Evolutionary conservation across 2,797 vertebrate genomes (phyloP), one percentile per base, ranked within the genome.

Genomic region (Dallia pectoralis): DNA sequence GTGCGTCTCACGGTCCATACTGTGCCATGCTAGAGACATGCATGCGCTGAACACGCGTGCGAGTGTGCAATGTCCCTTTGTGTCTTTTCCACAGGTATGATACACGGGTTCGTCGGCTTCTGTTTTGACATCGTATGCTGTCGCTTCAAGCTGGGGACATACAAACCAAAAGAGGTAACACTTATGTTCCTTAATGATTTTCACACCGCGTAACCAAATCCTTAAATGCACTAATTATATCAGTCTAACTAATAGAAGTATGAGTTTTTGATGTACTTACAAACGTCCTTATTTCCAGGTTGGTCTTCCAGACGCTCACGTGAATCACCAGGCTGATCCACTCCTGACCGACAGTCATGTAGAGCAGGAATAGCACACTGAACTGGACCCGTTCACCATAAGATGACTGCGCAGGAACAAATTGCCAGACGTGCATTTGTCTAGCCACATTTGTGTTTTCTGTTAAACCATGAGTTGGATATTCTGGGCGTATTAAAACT

Each of bases 61-160:
- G 3, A 9, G 4, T 18, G 0, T 2, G 15, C 4, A 14, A 44
- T 44, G 40, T 44, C 40, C 40, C 1, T 44, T 44, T 67, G 62
- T 48, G 4, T 48, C 30, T 71, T 56, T 75, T 6, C 33, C 81
- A 47, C 78, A 97, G 96, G 96, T 44, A 96, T 98, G 94, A 88
- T 98, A 82, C 96, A 98, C 15, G 91, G 95, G 71, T 84, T 98
- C 56, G 94, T 95, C 53, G 95, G 95, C 82, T 96, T 95, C 88
- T 92, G 93, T 78, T 94, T 95, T 53, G 94, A 97, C 80, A 53
- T 97, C 25, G 69, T 97, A 85, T 96, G 94, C 91, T 98, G 96
- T 80, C 96, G 94, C 83, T 94, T 97, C 81, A 93, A 90, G 87
- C 82, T 95, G 69, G 94, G 95, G 81, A 89, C 89, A 69, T 92